Evolutionary conservation across 35 echinoderm and acorn worm species (phyloP).

Genomic region (Diadema setosum): DNA sequence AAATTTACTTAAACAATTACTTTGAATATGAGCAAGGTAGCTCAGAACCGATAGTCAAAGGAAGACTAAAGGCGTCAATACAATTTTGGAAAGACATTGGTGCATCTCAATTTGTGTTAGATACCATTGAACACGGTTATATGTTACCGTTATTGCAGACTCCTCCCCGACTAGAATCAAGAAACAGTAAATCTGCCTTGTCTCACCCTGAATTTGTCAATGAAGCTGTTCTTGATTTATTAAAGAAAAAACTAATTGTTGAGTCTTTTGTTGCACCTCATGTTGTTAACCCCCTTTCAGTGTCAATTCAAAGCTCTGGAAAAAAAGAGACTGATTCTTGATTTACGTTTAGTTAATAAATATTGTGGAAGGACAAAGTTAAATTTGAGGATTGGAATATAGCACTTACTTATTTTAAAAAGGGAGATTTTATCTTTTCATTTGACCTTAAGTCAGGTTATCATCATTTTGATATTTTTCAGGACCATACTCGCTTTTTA

Average conservation of each 20-base stretch:
- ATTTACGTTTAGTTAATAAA: slow-evolving; percentile 25
- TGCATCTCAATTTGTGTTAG: background rate
- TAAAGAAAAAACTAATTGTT: background rate
- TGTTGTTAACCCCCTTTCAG: slow-evolving; percentile 27
- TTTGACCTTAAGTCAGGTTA: slow-evolving; percentile 51
- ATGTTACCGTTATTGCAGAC: background rate
- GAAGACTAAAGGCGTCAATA: background rate
- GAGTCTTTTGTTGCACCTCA: background rate
- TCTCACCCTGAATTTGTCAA: slow-evolving; percentile 5
- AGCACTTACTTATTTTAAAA: background rate
- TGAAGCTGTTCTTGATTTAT: slow-evolving; percentile 7
- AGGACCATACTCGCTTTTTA: slow-evolving; percentile 1
- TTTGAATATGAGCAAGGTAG: slow-evolving; percentile 31
- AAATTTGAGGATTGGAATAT: slow-evolving; percentile 5
- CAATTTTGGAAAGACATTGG: slow-evolving; percentile 4
- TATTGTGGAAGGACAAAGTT: slow-evolving; percentile 15
- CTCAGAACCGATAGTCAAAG: slow-evolving; percentile 7
- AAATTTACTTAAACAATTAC: background rate
- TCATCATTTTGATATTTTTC: slow-evolving; percentile 39
- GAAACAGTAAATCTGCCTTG: slow-evolving; percentile 15
- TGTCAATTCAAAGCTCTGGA: background rate
- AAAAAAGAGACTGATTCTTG: slow-evolving; percentile 43
- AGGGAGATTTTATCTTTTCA: slow-evolving; percentile 31
- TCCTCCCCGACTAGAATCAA: background rate
- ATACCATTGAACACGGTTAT: slow-evolving; percentile 3